A percentile compares a stretch with the other conserved stretches of the same genome.
Conservation (phyloP, 2,113 vertebrate genomes). For the Psittacus erithacus region DNA sequence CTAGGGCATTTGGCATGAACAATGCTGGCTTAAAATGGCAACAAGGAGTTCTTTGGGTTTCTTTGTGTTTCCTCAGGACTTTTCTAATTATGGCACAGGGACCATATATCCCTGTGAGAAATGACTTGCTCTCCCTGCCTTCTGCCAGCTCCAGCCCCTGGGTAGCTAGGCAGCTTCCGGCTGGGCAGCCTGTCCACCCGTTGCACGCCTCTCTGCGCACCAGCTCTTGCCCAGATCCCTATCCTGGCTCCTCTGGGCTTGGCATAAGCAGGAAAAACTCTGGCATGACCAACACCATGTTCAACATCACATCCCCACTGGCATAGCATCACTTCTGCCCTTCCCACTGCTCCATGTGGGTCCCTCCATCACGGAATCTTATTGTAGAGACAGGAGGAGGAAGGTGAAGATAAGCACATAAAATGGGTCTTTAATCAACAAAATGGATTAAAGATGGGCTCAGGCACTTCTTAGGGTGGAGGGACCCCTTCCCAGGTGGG, state of each 20-base stretch:
- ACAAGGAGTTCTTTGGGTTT: background rate
- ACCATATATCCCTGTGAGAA: background rate
- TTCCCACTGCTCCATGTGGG: rapidly evolving
- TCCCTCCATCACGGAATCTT: background rate
- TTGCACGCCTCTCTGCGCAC: background rate
- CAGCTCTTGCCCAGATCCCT: background rate
- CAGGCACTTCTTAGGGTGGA: background rate
- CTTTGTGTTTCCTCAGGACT: background rate
- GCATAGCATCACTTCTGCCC: rapidly evolving
- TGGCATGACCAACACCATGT: rapidly evolving
- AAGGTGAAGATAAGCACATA: background rate
- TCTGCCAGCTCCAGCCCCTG: background rate
- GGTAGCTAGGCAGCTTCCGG: rapidly evolving
- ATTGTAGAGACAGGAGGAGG: background rate
- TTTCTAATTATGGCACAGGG: background rate
- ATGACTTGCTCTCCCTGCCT: rapidly evolving
- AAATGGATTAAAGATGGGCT: background rate
- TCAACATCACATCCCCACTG: background rate
- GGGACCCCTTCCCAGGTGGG: background rate
- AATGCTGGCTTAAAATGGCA: background rate
- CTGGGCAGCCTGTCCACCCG: background rate
- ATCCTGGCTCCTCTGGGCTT: background rate
- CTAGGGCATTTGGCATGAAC: background rate
- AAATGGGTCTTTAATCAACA: background rate
- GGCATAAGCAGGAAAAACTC: background rate